Conservation (phyloP, 2,888 invertebrate species). For the Tortricodes alternella region DNA sequence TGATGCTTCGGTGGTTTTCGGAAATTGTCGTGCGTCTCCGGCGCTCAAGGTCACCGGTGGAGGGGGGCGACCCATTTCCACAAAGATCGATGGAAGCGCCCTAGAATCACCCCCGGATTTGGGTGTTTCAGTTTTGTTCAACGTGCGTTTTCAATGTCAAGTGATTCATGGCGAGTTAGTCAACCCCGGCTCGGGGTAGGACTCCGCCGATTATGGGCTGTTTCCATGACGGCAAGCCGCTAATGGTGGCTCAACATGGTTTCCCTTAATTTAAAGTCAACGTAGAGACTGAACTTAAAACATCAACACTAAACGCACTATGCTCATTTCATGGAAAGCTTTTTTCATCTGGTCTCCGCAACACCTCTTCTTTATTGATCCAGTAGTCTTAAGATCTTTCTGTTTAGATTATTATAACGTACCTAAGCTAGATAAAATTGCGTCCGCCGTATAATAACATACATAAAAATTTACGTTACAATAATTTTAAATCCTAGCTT, state of each 20-base stretch:
- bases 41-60: constrained; percentile 63
- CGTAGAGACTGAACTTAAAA: neutral
- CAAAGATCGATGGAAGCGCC: constrained; percentile 78
- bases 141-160: constrained; percentile 78
- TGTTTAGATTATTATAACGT: neutral
- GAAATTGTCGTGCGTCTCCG: constrained; percentile 59
- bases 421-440: neutral
- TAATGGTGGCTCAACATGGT: constrained; percentile 33
- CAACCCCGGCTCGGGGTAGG: constrained; percentile 41
- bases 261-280: constrained; percentile 18
- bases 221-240: constrained; percentile 63
- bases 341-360: too few relatives aligned
- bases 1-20: constrained; percentile 62
- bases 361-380: neutral
- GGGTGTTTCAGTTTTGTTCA: constrained; percentile 55
- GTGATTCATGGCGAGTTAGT: constrained; percentile 58
- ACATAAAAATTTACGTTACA: neutral
- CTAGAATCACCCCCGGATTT: constrained; percentile 60
- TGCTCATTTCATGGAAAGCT: too few relatives aligned
- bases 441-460: neutral
- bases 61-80: constrained; percentile 69
- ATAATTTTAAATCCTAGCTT: neutral
- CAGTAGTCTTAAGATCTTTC: neutral
- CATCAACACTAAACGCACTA: neutral
- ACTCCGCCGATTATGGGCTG: constrained; percentile 57